Percentiles rank a stretch among this genome's conserved stretches.
Conservation (phyloP, 2,113 vertebrate genomes). For the Cebidichthys violaceus region DNA sequence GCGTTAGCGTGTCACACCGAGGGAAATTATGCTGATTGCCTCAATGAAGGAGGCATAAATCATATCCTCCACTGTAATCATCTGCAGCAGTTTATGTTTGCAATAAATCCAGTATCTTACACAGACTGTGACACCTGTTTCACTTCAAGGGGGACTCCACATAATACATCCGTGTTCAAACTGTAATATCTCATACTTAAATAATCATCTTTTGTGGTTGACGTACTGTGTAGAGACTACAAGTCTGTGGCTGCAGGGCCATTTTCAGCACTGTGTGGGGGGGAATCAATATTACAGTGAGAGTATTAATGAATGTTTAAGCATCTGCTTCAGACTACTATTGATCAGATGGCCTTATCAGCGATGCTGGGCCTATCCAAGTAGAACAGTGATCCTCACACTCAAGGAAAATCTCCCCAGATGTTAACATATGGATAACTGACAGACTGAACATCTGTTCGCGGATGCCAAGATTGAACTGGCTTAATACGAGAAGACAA, state of each 20-base stretch:
- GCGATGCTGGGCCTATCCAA: conserved; percentile 42
- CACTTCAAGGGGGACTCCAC: conserved; percentile 44
- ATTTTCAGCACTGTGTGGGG: conserved; percentile 37
- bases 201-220: conserved; percentile 68
- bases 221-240: conserved; percentile 50
- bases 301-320: conserved; percentile 78
- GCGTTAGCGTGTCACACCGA: conserved; percentile 55
- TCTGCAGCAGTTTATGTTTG: conserved; percentile 69
- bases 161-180: conserved; percentile 49
- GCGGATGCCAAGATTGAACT: conserved; percentile 16
- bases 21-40: conserved; percentile 79
- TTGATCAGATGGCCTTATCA: conserved; percentile 66
- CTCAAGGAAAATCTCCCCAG: conserved; percentile 33
- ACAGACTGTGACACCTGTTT: conserved; percentile 68
- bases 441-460: conserved; percentile 48
- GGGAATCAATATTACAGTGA: conserved; percentile 66
- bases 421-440: conserved; percentile 56
- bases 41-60: conserved; percentile 77
- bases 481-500: conserved; percentile 6
- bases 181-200: conserved; percentile 68
- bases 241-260: conserved; percentile 40
- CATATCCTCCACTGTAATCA: conserved; percentile 71
- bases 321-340: conserved; percentile 63
- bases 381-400: conserved; percentile 51
- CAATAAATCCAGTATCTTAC: conserved; percentile 73